Percentiles rank a stretch among this genome's conserved stretches.
Evolutionary conservation across 2,797 vertebrate species (phyloP).

Genomic region (Pseudotriccus pelzelni): DNA sequence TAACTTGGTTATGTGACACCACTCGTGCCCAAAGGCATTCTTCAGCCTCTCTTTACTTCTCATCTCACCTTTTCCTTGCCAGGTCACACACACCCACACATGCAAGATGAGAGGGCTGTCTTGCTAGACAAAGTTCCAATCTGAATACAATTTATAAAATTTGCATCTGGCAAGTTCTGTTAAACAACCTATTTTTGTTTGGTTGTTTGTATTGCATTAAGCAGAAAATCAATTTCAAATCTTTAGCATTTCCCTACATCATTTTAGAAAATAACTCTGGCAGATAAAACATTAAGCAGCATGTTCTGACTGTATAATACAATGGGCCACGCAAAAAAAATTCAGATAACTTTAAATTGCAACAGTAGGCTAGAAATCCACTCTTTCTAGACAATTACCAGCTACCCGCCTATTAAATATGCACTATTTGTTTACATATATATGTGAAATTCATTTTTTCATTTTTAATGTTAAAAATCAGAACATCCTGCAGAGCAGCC

Average conservation of each 20-base stretch:
- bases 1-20: not conserved
- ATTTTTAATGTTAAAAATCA: conserved; percentile 54
- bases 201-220: conserved; percentile 4
- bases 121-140: conserved; percentile 34
- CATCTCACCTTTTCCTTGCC: not conserved
- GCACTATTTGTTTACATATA: conserved; percentile 20
- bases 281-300: conserved; percentile 18
- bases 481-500: conserved; percentile 21
- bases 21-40: not conserved
- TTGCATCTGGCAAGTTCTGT: conserved; percentile 45
- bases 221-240: conserved; percentile 46
- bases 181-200: conserved; percentile 7
- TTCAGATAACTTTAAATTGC: not conserved
- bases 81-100: not conserved
- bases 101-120: not conserved
- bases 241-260: not conserved
- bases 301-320: not conserved
- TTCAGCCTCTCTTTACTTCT: conserved; percentile 1
- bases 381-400: not conserved
- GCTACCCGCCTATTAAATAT: conserved; percentile 10
- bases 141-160: conserved; percentile 32
- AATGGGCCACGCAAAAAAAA: not conserved
- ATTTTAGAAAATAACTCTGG: not conserved
- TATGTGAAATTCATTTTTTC: conserved; percentile 43
- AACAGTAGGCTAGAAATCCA: conserved; percentile 36